A percentile compares a stretch with the other conserved stretches of the same genome.
Conservation (phyloP, 2,113 vertebrate genomes). For the Lepus europaeus region DNA sequence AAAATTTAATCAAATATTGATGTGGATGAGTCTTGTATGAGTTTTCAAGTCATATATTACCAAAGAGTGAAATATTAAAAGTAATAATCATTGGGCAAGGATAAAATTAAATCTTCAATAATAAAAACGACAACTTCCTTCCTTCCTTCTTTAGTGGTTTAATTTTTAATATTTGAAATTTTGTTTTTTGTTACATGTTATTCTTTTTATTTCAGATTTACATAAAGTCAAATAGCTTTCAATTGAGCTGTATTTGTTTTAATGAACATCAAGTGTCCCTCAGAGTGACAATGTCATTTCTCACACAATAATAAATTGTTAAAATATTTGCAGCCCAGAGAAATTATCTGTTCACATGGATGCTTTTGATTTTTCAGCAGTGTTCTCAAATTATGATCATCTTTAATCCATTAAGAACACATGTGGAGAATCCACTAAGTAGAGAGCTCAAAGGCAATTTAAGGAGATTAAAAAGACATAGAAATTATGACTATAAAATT, state of each 20-base stretch:
- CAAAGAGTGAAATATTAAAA: not conserved
- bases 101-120: slow-evolving; percentile 26
- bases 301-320: slow-evolving; percentile 40
- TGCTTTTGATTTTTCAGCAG: not conserved
- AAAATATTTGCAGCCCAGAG: slow-evolving; percentile 14
- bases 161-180: slow-evolving; percentile 52
- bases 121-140: not conserved
- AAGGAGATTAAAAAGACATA: not conserved
- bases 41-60: not conserved
- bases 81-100: not conserved
- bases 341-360: not conserved
- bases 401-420: not conserved
- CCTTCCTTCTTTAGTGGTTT: not conserved
- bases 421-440: not conserved
- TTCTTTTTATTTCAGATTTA: slow-evolving; percentile 28
- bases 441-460: not conserved
- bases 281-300: not conserved
- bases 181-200: slow-evolving; percentile 4
- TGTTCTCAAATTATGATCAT: slow-evolving; percentile 32
- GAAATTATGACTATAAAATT: not conserved
- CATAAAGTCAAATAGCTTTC: not conserved
- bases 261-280: slow-evolving; percentile 23
- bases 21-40: not conserved
- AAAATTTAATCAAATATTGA: not conserved
- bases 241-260: slow-evolving; percentile 26